A percentile compares a stretch with the other conserved stretches of the same genome.
Conservation (phyloP, 2,113 vertebrate species). For the Hydrolagus affinis region DNA sequence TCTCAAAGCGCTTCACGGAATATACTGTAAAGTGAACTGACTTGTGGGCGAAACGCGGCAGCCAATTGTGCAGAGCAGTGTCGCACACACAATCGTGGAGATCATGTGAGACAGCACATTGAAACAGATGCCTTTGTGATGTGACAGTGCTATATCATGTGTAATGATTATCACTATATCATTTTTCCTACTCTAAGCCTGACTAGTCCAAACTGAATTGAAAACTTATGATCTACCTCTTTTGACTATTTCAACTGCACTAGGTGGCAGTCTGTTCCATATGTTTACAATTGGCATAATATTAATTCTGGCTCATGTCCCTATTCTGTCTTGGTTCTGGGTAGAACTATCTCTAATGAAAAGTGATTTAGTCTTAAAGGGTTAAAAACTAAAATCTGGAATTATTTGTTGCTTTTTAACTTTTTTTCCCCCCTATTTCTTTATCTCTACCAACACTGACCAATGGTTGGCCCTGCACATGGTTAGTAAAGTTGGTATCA, state of each 20-base stretch:
- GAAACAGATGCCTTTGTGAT: no score
- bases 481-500: no score
- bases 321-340: neutral
- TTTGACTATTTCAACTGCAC: conserved; percentile 1
- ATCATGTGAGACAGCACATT: no score
- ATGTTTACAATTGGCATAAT: neutral
- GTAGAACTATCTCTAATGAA: neutral
- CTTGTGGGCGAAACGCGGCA: no score
- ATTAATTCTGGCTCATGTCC: neutral
- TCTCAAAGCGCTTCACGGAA: no score
- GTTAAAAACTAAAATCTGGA: neutral
- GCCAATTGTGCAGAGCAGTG: no score
- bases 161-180: no score
- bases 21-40: no score
- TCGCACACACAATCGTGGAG: no score
- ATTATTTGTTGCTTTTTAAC: neutral
- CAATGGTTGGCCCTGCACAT: no score
- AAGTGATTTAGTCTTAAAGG: neutral
- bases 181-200: neutral
- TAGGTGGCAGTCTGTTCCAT: conserved; percentile 20
- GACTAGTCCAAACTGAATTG: neutral
- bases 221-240: neutral
- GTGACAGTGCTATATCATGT: no score
- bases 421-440: neutral
- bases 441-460: no score